phyloP scores from a whole-genome alignment of 1,140 invertebrate genomes.

The Ridgeia piscesae region DNA sequence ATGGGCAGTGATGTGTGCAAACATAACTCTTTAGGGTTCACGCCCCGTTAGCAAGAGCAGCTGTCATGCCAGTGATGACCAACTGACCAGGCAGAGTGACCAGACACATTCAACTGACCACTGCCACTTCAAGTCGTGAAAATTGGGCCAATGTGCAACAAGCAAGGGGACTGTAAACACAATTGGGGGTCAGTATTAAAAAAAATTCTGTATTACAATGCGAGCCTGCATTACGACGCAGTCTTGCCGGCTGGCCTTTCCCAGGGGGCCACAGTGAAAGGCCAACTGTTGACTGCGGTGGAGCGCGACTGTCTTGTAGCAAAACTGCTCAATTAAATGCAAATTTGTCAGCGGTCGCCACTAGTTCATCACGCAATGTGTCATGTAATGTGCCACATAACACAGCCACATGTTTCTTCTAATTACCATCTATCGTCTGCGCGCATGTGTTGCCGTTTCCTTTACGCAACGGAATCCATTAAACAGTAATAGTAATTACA shows the following conservation, averaged over 20 bases:
- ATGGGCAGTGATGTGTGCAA: not conserved
- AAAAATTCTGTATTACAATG: not conserved
- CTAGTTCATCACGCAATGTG: not conserved
- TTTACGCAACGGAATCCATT: not conserved
- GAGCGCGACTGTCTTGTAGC: not conserved
- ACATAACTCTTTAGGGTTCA: not conserved
- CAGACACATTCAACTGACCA: too few species aligned
- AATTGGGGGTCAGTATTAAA: too few species aligned
- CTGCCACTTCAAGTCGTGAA: not conserved
- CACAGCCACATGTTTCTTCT: not conserved
- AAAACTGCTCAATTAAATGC: constrained; percentile 6
- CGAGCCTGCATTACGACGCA: not conserved
- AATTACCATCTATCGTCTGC: not conserved
- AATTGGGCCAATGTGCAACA: not conserved
- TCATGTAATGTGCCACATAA: not conserved
- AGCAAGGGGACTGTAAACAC: not conserved
- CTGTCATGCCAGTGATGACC: not conserved
- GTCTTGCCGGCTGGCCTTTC: not conserved
- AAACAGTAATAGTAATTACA: not conserved
- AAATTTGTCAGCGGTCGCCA: not conserved
- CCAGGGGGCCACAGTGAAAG: not conserved
- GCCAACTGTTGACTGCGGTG: not conserved
- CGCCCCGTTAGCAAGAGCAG: not conserved
- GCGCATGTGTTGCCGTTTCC: not conserved
- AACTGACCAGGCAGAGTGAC: not conserved